Evolutionary conservation across 2,888 invertebrate genomes (phyloP), one percentile per base, ranked within the genome.

Genomic region (Ophion ventricosus): DNA sequence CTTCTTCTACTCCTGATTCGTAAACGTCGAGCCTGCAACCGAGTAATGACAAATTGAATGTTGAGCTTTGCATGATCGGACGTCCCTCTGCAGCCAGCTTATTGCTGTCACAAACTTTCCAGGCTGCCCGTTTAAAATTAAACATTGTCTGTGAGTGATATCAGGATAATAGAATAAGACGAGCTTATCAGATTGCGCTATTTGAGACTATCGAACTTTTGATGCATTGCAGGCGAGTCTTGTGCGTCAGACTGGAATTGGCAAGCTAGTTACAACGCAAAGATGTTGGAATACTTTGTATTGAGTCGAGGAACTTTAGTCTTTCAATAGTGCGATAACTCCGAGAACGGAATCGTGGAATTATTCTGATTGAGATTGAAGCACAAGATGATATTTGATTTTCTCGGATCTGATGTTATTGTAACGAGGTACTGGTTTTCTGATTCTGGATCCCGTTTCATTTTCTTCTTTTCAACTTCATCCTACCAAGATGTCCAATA

Each of bases 101-200:
- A 72, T 80, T 63, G 76, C 76, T 67, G 56, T 73, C 76, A 61
- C 40, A 56, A 80, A 67, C 67, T 80, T 43, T 63, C 35, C 49
- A 49, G 35, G 57, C 64, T 70, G 1, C 25, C 0, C 7, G 20
- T 11, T 26, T 5, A 35, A 17, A 64, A 72, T 66, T 59, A 66
- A 77, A 57, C 17, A 63, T 63, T 78, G 29, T 14, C 29, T 35
- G 54, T 49, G 54, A 25, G 17, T 14, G 29, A 61, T 20, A 80
- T 26, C 43, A 29, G 43, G 43, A 66, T 61, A 29, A 61, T 25
- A 74, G 59, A 8, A n/a, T 67, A 54, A 49, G 35, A 23, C 23
- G n/a, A 74, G 29, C 49, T 49, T 49, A 40, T 66, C 66, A 17
- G 14, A 59, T 26, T 25, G 69, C 3, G 43, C 64, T 57, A n/a